These are phyloP conservation scores for Otolemur crassicaudatus DNA, from an alignment of 2,797 vertebrate species.

Conservation along the genomic window DNA sequence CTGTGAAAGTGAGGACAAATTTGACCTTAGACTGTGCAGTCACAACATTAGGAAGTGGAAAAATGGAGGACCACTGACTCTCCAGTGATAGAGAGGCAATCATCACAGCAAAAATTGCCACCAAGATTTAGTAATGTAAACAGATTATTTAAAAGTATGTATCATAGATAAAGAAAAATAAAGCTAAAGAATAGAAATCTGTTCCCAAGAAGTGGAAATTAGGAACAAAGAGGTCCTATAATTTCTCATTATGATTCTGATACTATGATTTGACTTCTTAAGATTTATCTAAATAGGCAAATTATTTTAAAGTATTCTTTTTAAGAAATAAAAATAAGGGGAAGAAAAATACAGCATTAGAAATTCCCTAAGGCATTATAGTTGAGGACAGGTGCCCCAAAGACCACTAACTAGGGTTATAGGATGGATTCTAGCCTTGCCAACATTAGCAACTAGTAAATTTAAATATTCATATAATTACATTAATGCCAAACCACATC, in stretches of 20 bases:
- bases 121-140: neutral
- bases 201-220: neutral
- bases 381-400: neutral
- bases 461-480: conserved; percentile 28
- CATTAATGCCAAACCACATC: neutral
- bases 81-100: neutral
- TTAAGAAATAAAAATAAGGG: neutral
- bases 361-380: neutral
- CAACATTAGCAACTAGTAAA: neutral
- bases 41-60: neutral
- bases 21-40: neutral
- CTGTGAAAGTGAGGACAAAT: neutral
- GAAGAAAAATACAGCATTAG: neutral
- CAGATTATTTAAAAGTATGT: neutral
- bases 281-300: neutral
- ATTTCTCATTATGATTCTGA: conserved; percentile 4
- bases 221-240: neutral
- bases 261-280: neutral
- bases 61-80: neutral
- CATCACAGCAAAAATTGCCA: neutral
- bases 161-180: neutral
- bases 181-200: neutral
- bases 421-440: neutral
- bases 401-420: neutral
- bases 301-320: neutral